Base-by-base conservation (phyloP, 2,797 vertebrate species). In the Typhlichthys eigenmanni region DNA sequence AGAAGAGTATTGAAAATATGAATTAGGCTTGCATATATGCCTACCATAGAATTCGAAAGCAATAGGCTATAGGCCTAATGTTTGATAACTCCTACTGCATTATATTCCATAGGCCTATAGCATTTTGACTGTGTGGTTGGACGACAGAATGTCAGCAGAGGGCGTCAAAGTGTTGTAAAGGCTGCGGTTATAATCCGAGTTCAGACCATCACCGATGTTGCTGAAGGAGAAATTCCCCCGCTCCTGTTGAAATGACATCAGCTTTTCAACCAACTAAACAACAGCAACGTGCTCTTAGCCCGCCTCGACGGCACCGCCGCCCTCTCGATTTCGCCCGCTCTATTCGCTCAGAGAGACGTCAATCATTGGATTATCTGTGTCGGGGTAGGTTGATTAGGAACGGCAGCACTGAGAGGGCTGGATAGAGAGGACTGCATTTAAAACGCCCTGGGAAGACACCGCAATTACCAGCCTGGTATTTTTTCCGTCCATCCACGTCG, bases 371-470 rank as follows among this genome's bases (percentile, higher is more conserved):
- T 90, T 68, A 89, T 66, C 76, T 66, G 70, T 3, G 60, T 75
- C 64, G 67, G 54, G 85, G 87, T 87, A 83, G 91, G 88, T 86
- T 80, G 84, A 43, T 68, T 19, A 62, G 71, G 19, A 70, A 69
- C 66, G 66, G 68, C 74, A 55, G 68, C 68, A 64, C 62, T 60
- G 64, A 70, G 75, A 64, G 52, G 57, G 73, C 69, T 17, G 58
- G 46, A 66, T 58, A 72, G 68, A 69, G 58, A 79, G 72, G 76
- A 57, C 70, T 54, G 72, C 84, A 29, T 83, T 88, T 87, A 79
- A 88, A 83, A 85, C 82, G 81, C 82, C 78, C 82, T 76, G 78
- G 68, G 81, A 84, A 78, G 84, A 82, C 76, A 72, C 74, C 69
- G 65, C 83, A 60, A 68, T 68, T 67, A 71, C 71, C 62, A 79